Evolutionary conservation across 2,888 invertebrate genomes (phyloP), one percentile per base, ranked within the genome.

Genomic region (Adineta ricciae): DNA sequence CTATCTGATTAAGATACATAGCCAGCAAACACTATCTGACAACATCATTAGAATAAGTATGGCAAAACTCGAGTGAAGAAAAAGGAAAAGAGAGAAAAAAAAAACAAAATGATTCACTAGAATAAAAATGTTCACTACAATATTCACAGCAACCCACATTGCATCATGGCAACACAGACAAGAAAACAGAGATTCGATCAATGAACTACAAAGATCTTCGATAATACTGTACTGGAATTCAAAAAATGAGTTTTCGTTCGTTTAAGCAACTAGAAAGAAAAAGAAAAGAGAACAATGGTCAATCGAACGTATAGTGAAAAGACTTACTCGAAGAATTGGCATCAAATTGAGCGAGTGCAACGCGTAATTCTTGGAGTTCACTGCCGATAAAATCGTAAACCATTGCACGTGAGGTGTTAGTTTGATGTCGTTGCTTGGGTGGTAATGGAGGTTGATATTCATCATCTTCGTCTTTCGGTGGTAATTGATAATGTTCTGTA

Each of bases 381-480:
- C 78, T 78, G 9, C 78, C 78, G n/a, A 78, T 78, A 41, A 78
- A 78, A n/a, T 78, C 78, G n/a, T 78, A 78, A 41, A 78, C 78
- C n/a, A 78, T 8, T 78, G 78, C 78, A 41, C 41, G 38, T 36
- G 78, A 78, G 38, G 78, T 41, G n/a, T 78, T 78, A 64, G 16
- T 64, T 64, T 64, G 64, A 24, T 78, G 41, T 24, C 73, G 73
- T 41, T 78, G 73, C 41, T 78, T 78, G 1, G 78, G 78, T 78
- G 78, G 78, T 41, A 78, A 78, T 41, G 78, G 78, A 24, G 78
- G 78, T 78, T 41, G 41, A 78, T 78, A 38, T 41, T 41, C 36
- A 41, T 78, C 78, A n/a, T 41, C 78, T 2, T 73, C 73, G n/a
- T 78, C 78, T 36, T 41, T 78, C 0, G 78, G 78, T 41, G 78